Conservation (phyloP, 2,888 invertebrate genomes). For the Leptinotarsa rubiginosa region DNA sequence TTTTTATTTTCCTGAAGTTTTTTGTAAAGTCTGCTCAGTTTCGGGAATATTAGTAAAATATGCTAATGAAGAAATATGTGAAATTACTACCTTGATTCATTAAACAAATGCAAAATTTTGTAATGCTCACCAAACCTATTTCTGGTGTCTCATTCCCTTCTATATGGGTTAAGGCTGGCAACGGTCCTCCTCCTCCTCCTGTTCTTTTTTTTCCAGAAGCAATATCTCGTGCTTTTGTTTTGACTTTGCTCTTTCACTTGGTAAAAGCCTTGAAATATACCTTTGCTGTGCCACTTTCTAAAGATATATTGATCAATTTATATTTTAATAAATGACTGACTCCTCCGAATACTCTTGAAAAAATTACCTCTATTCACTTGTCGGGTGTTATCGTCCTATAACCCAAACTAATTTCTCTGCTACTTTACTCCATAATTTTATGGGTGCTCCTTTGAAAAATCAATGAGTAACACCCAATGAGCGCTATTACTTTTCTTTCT, state of each 20-base stretch:
- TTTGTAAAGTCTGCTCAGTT: no score
- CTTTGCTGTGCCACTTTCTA: no score
- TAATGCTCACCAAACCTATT: background rate
- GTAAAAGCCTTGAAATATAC: no score
- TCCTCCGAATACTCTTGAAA: no score
- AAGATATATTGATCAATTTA: no score
- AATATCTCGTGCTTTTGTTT: background rate
- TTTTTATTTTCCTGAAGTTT: background rate
- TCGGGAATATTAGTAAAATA: no score
- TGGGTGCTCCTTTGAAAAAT: conserved; percentile 32
- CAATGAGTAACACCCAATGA: conserved; percentile 18
- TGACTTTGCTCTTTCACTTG: no score
- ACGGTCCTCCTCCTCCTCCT: background rate
- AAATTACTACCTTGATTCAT: background rate
- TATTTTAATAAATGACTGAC: no score
- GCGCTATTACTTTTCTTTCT: background rate
- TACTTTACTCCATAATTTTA: conserved; percentile 28
- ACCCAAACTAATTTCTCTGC: background rate
- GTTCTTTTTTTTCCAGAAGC: background rate
- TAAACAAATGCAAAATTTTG: background rate
- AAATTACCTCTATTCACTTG: background rate
- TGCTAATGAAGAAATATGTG: background rate
- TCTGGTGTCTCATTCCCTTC: background rate
- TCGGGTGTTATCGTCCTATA: background rate
- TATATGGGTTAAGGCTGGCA: background rate